Evolutionary conservation across 2,797 vertebrate species (phyloP), one percentile per base, ranked within the genome.

Genomic region (Gallinago stenura): DNA sequence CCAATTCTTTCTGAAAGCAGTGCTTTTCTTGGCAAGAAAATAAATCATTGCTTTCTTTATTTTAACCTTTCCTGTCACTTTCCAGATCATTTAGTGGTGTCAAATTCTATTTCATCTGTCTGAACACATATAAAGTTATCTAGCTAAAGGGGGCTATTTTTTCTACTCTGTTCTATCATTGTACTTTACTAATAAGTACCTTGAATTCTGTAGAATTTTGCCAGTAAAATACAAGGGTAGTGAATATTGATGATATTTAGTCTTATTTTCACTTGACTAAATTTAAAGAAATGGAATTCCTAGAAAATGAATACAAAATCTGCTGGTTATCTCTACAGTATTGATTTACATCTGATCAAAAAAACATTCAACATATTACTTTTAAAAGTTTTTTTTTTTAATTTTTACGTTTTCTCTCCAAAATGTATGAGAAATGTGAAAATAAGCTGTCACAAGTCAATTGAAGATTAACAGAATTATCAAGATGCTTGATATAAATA

Each of bases 401-500:
- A 22, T 41, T 62, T 94, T 90, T 79, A 51, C 21, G 30, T 87
- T 96, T 93, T 77, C 8, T 26, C 13, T 82, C 89, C 76, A 30
- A 28, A 80, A 89, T 88, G 53, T 61, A 50, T 7, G 4, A 72
- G n/a, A 77, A 77, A 78, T 24, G 5, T 82, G 39, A 66, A 87
- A 22, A 62, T 35, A 35, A 66, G 12, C 4, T 72, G 33, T 22
- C 24, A 65, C 10, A 53, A 71, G 31, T 65, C 45, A 81, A n/a
- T 57, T 76, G 35, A 61, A 65, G 85, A 90, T 76, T 88, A 96
- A 90, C 75, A 60, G 58, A 95, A 87, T 93, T 95, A 61, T 77
- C 91, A 73, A 87, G 39, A 16, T 68, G 58, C 54, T 87, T 87
- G 54, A 60, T 91, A 92, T 90, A 96, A 97, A 92, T 68, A 53